phyloP scores from a whole-genome alignment of 1,140 invertebrate species.

The Diachasma alloeum region DNA sequence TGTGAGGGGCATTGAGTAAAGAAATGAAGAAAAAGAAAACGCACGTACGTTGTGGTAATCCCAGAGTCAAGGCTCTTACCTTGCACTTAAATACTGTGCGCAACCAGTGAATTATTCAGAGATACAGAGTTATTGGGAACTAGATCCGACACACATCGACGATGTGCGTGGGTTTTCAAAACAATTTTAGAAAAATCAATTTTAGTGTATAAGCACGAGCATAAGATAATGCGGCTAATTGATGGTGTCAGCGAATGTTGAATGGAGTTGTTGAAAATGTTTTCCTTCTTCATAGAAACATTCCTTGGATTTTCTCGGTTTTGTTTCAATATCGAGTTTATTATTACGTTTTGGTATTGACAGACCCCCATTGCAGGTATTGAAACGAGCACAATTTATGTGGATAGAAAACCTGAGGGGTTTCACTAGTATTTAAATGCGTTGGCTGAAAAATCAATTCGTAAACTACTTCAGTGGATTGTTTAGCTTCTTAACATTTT shows the following conservation, averaged over 20 bases:
- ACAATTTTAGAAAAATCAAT: background rate
- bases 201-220: background rate
- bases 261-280: background rate
- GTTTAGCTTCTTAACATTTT: no score
- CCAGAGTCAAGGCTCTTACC: slow-evolving; percentile 18
- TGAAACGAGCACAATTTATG: no score
- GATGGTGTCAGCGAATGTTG: background rate
- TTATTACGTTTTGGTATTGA: no score
- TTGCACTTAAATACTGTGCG: slow-evolving; percentile 16
- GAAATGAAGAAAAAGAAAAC: background rate
- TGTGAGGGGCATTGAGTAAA: background rate
- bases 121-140: background rate
- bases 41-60: background rate
- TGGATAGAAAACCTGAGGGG: no score
- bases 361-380: no score
- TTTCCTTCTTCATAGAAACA: background rate
- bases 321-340: no score
- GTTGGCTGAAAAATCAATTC: no score
- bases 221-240: background rate
- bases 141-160: background rate
- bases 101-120: background rate
- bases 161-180: background rate
- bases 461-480: no score
- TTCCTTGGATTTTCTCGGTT: no score
- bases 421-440: no score